Conservation (phyloP, 2,113 vertebrate species). For the Serinus canaria region DNA sequence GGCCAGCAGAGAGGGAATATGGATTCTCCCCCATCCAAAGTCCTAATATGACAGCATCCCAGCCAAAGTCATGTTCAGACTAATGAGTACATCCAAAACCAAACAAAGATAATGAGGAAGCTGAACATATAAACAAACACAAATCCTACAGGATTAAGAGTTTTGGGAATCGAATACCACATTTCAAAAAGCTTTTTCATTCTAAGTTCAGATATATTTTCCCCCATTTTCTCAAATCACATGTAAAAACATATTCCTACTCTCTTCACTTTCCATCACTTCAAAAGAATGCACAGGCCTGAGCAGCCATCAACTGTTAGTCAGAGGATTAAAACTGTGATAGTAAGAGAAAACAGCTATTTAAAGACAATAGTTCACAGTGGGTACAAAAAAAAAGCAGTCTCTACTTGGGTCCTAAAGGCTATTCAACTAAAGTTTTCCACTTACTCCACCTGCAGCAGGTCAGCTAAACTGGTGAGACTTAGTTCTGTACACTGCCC, state of each 20-base stretch:
- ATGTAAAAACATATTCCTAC: background rate
- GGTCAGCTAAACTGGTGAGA: background rate
- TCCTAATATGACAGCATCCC: background rate
- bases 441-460: background rate
- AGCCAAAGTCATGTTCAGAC: background rate
- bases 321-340: background rate
- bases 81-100: background rate
- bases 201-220: background rate
- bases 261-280: background rate
- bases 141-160: conserved; percentile 33
- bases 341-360: background rate
- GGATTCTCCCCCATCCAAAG: background rate
- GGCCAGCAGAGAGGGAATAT: background rate
- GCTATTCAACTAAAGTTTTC: background rate
- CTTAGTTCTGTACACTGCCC: background rate
- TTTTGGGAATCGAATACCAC: background rate
- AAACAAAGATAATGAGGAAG: conserved; percentile 36
- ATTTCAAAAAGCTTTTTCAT: background rate
- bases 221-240: background rate
- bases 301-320: background rate
- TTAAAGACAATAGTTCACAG: background rate
- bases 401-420: background rate
- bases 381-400: background rate
- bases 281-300: background rate
- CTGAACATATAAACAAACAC: conserved; percentile 13